A percentile compares a stretch with the other conserved stretches of the same genome.
phyloP scores from a whole-genome alignment of 2,113 vertebrate species.

The Tiliqua scincoides region DNA sequence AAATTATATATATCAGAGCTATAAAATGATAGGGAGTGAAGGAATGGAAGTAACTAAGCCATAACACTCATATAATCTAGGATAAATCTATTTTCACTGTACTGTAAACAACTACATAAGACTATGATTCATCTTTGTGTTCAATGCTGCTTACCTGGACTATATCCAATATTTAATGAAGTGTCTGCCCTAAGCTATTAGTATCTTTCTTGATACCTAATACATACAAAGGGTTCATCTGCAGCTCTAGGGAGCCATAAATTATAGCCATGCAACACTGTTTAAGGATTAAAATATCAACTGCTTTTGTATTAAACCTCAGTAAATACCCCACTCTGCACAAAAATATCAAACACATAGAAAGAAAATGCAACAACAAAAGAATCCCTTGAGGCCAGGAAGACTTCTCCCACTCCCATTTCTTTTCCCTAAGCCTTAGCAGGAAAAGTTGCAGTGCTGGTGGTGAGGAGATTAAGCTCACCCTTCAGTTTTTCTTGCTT shows the following conservation, averaged over 20 bases:
- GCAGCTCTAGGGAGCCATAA: neutral
- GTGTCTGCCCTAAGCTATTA: neutral
- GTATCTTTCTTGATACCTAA: neutral
- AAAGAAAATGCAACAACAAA: neutral
- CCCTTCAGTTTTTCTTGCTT: neutral
- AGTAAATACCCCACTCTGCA: neutral
- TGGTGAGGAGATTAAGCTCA: neutral
- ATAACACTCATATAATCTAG: neutral
- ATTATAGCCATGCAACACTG: neutral
- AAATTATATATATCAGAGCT: neutral
- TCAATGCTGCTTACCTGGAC: neutral
- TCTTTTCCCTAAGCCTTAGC: neutral
- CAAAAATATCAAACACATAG: neutral
- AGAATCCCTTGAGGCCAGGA: too few relatives aligned
- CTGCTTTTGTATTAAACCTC: neutral
- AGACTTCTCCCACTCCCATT: neutral
- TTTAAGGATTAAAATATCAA: conserved; percentile 15
- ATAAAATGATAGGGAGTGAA: neutral
- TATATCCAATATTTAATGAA: conserved; percentile 13
- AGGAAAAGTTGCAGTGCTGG: too few relatives aligned
- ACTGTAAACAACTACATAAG: neutral
- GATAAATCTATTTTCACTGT: neutral
- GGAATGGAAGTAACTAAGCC: neutral
- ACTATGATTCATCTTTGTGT: neutral
- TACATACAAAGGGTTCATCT: neutral